Evolutionary conservation across 1,140 invertebrate species (phyloP).

Genomic region (Plutomurus gul): DNA sequence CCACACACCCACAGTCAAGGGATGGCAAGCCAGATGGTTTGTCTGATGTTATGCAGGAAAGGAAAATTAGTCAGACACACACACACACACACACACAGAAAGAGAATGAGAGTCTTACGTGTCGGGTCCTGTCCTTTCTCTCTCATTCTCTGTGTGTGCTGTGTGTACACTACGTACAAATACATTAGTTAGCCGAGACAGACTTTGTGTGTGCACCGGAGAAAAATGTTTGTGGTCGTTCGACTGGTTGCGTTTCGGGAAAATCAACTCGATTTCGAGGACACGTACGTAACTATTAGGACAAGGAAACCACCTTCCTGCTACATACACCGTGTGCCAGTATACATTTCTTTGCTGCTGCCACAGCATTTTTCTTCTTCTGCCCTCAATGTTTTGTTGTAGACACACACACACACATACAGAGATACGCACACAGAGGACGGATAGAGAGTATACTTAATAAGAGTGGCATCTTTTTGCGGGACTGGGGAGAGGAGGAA

Average conservation of each 20-base stretch:
- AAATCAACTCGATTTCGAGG: too few relatives aligned
- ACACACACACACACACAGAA: too few relatives aligned
- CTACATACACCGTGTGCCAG: too few relatives aligned
- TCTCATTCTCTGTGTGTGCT: neutral
- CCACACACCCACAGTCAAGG: neutral
- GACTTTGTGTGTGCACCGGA: neutral
- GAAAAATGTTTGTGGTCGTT: too few relatives aligned
- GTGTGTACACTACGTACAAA: neutral
- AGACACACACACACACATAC: too few relatives aligned
- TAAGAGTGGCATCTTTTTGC: constrained; percentile 24
- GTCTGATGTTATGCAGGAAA: neutral
- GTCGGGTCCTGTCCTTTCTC: neutral
- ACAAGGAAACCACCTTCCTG: too few relatives aligned
- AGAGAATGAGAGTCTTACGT: neutral
- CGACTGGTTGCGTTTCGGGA: too few relatives aligned
- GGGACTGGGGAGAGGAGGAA: neutral
- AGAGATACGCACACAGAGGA: too few relatives aligned
- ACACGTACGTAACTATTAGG: too few relatives aligned
- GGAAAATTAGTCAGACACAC: neutral
- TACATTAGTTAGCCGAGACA: neutral
- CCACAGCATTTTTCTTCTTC: too few relatives aligned
- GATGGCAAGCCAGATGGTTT: neutral
- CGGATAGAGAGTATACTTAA: neutral
- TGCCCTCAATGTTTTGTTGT: too few relatives aligned
- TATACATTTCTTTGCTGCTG: too few relatives aligned